Conservation (phyloP, 2,113 vertebrate genomes). For the Chaetodon trifascialis region DNA sequence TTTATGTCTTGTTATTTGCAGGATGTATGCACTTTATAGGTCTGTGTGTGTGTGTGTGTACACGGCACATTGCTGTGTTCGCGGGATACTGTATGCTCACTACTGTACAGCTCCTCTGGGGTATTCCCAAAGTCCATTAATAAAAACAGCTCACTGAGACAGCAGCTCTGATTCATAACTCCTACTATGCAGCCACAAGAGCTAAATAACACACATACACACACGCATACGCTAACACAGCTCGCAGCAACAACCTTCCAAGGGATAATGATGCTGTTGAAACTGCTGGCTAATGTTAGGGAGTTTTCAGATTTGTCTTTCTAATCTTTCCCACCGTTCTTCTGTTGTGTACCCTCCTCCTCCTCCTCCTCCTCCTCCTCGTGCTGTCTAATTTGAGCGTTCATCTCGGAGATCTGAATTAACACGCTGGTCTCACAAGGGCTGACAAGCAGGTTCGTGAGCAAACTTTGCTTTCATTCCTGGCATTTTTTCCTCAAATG, state of each 20-base stretch:
- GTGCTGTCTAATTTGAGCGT: background rate
- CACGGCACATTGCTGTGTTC: constrained; percentile 37
- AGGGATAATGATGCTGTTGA: constrained; percentile 26
- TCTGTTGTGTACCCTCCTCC: background rate
- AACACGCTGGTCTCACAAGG: background rate
- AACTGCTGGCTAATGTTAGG: constrained; percentile 20
- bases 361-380: background rate
- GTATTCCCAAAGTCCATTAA: constrained; percentile 75
- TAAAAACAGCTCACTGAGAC: constrained; percentile 71
- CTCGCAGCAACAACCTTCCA: constrained; percentile 26
- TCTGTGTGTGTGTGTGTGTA: constrained; percentile 5
- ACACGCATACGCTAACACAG: constrained; percentile 29
- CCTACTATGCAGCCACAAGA: constrained; percentile 49
- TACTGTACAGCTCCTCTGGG: constrained; percentile 63
- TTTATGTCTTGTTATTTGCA: constrained; percentile 6
- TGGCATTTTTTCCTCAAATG: background rate
- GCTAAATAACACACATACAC: constrained; percentile 49
- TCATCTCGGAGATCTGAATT: background rate
- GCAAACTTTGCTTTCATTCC: background rate
- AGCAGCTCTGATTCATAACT: constrained; percentile 76
- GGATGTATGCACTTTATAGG: background rate
- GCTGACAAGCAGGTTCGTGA: background rate
- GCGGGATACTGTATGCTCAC: constrained; percentile 51
- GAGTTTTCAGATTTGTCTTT: background rate
- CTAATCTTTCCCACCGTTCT: constrained; percentile 15